These are phyloP conservation scores for Columba janthina DNA, from an alignment of 2,113 vertebrate genomes.

Conservation along the genomic window DNA sequence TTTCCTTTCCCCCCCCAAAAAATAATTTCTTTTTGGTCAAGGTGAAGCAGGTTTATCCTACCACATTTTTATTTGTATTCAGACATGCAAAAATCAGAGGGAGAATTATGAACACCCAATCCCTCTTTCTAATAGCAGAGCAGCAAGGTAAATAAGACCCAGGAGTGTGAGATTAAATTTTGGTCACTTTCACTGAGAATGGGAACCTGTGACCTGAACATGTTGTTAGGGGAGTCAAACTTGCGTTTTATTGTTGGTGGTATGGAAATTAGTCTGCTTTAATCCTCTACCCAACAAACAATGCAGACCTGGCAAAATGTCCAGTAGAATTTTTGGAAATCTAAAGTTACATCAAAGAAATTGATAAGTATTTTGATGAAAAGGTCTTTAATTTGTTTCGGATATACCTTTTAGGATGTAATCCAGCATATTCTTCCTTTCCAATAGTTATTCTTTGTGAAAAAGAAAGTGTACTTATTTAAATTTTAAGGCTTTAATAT, in stretches of 20 bases:
- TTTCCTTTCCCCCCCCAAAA: neutral
- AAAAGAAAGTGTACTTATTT: neutral
- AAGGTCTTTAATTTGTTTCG: neutral
- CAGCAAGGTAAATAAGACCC: neutral
- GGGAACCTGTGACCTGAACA: fast-evolving
- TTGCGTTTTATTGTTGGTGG: neutral
- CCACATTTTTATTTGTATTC: neutral
- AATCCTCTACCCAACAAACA: neutral
- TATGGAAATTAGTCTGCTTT: neutral
- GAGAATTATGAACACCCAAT: neutral
- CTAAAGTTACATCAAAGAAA: neutral
- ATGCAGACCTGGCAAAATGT: neutral
- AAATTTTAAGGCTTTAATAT: neutral
- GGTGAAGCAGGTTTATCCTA: neutral
- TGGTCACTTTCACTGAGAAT: neutral
- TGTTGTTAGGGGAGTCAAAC: neutral
- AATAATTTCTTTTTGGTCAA: neutral
- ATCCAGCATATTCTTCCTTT: neutral
- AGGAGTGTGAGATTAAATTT: neutral
- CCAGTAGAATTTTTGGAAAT: neutral
- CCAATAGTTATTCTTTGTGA: neutral
- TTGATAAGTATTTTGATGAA: fast-evolving
- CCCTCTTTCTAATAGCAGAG: neutral
- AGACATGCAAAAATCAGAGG: neutral
- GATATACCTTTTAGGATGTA: fast-evolving